Evolutionary conservation across 2,888 invertebrate species (phyloP), one percentile per base, ranked within the genome.

Genomic region (Cephus spinipes): DNA sequence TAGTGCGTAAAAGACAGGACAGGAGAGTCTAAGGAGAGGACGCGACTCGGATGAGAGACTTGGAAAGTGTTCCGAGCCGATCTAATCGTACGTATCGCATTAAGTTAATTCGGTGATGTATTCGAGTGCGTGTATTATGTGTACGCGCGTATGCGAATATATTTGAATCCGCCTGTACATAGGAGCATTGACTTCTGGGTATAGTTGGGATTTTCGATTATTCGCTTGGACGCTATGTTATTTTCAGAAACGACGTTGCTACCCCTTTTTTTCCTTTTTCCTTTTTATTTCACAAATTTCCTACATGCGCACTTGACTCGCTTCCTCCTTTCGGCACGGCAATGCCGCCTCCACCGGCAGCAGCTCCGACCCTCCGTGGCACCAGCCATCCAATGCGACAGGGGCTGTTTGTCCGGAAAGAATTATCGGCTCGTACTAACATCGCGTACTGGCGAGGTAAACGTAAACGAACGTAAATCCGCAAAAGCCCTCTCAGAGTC

Each of bases 21-120:
- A 71, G 31, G 15, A 12, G 71, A 55, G 55, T 6, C 23, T 55
- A 55, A 55, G 55, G 55, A 55, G 55, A 55, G 55, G 23, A 55
- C 40, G 9, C 23, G 40, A 23, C 23, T 40, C 15, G 15, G 40
- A 40, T 40, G 40, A 40, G 40, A 40, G 40, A 15, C 40, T 40
- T 55, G 55, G 23, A 55, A 55, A 55, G 55, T 55, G 55, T 55
- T 55, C 23, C 55, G 23, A 23, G 55, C 55, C 87, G 88, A 90
- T 89, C 89, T 89, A 90, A 90, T 90, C 89, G 89, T 89, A 90
- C 86, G 86, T 86, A 87, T 89, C 87, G 85, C 88, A 86, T 89
- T 88, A 85, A 85, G 86, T 87, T 90, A 89, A 90, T 89, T 90
- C 87, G 87, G 87, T 85, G 84, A 23, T 55, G 23, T 55, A 55